Conservation (phyloP, 2,888 invertebrate species). For the Zelleria hepariella region DNA sequence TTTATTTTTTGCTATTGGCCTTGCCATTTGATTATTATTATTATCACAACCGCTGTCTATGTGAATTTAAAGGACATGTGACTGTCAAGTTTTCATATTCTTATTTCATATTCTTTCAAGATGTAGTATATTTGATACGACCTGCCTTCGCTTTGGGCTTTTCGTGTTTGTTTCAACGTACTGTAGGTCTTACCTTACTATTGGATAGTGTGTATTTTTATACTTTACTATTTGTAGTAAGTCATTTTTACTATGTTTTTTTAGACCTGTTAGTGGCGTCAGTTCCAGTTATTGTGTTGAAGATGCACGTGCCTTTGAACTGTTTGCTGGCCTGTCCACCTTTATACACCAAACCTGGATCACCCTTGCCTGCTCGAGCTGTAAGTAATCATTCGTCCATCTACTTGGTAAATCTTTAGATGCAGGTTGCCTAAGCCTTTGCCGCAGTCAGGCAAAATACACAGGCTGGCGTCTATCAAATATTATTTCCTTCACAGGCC, state of each 20-base stretch:
- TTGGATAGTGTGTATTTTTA: neutral
- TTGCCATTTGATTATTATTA: too few species aligned
- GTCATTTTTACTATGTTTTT: constrained; percentile 5
- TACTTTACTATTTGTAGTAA: neutral
- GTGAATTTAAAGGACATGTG: too few species aligned
- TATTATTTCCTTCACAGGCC: constrained; percentile 39
- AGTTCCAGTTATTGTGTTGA: constrained; percentile 40
- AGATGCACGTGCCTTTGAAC: constrained; percentile 46
- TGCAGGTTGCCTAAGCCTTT: too few species aligned
- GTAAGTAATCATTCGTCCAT: constrained; percentile 24
- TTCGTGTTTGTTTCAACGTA: neutral
- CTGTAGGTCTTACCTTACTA: neutral
- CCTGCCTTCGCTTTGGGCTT: neutral
- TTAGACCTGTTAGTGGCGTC: constrained; percentile 33
- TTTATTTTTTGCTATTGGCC: too few species aligned
- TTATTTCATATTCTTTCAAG: neutral
- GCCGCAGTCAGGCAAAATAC: too few species aligned
- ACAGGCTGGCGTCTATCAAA: too few species aligned
- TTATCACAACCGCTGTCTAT: too few species aligned
- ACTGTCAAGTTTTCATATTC: too few species aligned
- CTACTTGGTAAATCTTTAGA: too few species aligned
- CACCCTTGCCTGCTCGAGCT: constrained; percentile 44
- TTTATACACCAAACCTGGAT: constrained; percentile 45
- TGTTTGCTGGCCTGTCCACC: constrained; percentile 44
- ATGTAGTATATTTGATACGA: neutral